Base-by-base conservation (phyloP, 2,888 invertebrate genomes). In the Meiosimyza decipiens region DNA sequence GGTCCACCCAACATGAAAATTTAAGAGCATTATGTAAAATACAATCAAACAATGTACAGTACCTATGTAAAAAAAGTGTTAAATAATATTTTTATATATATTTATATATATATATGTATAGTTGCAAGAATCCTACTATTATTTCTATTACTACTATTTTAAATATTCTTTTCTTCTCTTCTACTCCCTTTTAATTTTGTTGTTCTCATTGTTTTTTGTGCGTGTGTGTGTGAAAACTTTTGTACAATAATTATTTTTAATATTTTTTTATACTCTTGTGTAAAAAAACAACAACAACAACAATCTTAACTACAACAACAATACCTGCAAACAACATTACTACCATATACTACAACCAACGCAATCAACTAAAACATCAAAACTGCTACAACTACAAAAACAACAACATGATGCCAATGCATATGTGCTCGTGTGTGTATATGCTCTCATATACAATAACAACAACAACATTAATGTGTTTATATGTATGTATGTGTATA, bases 191-290 rank as follows among this genome's bases (percentile, higher is more conserved):
- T 12, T n/a, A 49, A 47, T 57, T 47, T 67, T 9, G 40, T 47
- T 57, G 22, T 51, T n/a, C 28, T 60, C 15, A 1, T 60, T 18
- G 22, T 9, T 33, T 22, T 54, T 33, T 63, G 54, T 54, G 54
- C 47, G 55, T 47, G 62, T 63, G 62, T 63, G 62, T 71, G 67
- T 67, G 33, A 71, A 59, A 67, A 51, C 68, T 7, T 66, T 28
- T 15, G 11, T 52, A n/a, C 40, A 40, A 40, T 5, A 40, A 40
- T 40, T 40, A 40, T 40, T 40, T 40, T 40, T 9, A 40, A 9
- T 6, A 9, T 7, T 40, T 9, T 40, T 40, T 9, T 40, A 40
- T 11, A 55, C 12, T 18, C 9, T 28, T 28, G 28, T 28, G 28
- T 28, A 28, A 28, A 28, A 28, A 28, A 28, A 28, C 12, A 12